phyloP scores from a whole-genome alignment of 2,888 invertebrate genomes.

The Torymus aiolomorphi region DNA sequence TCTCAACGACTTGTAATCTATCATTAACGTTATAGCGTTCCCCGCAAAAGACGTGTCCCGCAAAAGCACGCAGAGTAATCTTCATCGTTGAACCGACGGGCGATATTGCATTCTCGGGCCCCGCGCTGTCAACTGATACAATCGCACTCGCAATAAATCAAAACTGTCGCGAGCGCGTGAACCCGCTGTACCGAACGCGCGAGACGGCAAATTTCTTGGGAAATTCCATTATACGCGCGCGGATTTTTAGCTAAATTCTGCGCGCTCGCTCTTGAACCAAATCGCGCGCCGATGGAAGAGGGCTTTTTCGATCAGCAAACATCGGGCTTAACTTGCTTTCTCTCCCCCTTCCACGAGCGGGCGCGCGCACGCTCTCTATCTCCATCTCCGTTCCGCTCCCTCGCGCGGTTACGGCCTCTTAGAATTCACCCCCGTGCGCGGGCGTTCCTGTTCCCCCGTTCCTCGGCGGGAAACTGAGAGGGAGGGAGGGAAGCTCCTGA shows the following conservation, averaged over 20 bases:
- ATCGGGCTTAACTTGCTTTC: conserved; percentile 28
- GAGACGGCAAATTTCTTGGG: conserved; percentile 39
- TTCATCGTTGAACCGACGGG: conserved; percentile 13
- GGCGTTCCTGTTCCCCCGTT: too few relatives aligned
- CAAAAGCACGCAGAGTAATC: conserved; percentile 38
- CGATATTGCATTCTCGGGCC: conserved; percentile 46
- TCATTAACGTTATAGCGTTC: conserved; percentile 29
- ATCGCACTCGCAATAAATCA: conserved; percentile 50
- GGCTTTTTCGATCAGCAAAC: conserved; percentile 58
- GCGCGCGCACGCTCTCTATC: not conserved
- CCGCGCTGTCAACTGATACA: conserved; percentile 35
- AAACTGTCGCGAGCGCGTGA: conserved; percentile 33
- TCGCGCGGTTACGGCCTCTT: conserved; percentile 39
- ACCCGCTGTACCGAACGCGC: conserved; percentile 4
- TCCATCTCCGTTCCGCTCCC: too few relatives aligned
- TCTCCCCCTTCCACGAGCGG: not conserved
- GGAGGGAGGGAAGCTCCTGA: conserved; percentile 58
- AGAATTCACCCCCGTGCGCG: conserved; percentile 56
- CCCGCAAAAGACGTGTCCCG: conserved; percentile 2
- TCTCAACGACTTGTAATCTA: conserved; percentile 23
- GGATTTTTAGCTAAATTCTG: too few relatives aligned
- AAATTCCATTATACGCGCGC: conserved; percentile 19
- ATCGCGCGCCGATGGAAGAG: not conserved
- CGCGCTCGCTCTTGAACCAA: not conserved
- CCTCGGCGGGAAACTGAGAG: too few relatives aligned